A percentile compares a stretch with the other conserved stretches of the same genome.
phyloP scores from a whole-genome alignment of 2,113 vertebrate species.

The Aythya baeri region DNA sequence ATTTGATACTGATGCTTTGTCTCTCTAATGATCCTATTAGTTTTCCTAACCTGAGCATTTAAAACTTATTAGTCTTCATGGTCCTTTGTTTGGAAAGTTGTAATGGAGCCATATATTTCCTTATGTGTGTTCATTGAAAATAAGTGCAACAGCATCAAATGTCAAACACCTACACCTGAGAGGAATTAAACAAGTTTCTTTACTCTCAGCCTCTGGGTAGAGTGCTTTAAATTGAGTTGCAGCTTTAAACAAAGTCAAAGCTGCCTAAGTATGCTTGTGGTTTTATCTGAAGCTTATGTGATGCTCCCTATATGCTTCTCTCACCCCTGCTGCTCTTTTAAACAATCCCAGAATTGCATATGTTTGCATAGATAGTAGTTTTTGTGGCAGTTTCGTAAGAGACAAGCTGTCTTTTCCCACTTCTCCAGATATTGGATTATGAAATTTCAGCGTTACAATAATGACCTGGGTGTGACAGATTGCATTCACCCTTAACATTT shows the following conservation, averaged over 20 bases:
- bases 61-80: neutral
- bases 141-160: neutral
- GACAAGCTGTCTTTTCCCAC: neutral
- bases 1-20: neutral
- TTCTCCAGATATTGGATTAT: neutral
- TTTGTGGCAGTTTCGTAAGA: neutral
- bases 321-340: neutral
- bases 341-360: neutral
- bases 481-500: neutral
- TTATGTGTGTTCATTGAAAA: neutral
- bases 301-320: neutral
- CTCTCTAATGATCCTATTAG: neutral
- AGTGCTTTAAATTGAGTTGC: neutral
- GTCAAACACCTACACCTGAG: neutral
- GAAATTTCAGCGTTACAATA: neutral
- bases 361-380: neutral
- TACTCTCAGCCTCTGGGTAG: neutral
- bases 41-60: neutral
- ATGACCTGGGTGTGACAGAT: neutral
- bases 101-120: neutral
- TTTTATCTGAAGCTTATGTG: constrained; percentile 2
- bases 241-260: constrained; percentile 6
- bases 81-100: neutral
- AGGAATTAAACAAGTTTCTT: neutral
- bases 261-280: neutral